Evolutionary conservation across 2,113 vertebrate genomes (phyloP), one percentile per base, ranked within the genome.

Genomic region (Seriola dumerili): DNA sequence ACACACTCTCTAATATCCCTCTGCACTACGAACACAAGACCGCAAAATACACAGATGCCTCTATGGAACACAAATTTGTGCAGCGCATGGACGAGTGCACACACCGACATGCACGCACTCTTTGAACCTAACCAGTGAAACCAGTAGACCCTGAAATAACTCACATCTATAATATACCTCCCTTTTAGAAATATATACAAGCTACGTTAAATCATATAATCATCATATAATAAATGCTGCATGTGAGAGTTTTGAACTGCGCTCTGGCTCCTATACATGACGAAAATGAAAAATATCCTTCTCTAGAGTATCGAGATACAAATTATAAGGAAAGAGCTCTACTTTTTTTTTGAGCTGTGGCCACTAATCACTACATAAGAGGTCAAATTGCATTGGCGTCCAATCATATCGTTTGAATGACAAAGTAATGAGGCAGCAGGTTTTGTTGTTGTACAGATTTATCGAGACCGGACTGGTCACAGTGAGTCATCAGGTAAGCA

Each of bases 71-170:
- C 29, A 62, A 16, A 88, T 84, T 81, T 81, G 57, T 89, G 78
- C 67, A 70, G 72, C 32, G 19, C 65, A 25, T 13, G 65, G 62
- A 85, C 52, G 64, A 29, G 42, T 58, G 29, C 44, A 36, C 71
- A 68, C 58, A 57, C 42, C 44, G n/a, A 86, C 72, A 68, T 19
- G 48, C 63, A 44, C 66, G n/a, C 34, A 62, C 63, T 61, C 85
- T 87, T 88, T 88, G 84, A 86, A 72, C 34, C 75, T 9, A 66
- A 76, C 76, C 72, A 57, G 65, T 55, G 69, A 72, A 85, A 85
- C 78, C 85, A 89, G 73, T 29, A 69, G 77, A 50, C 78, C 88
- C 72, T 81, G 57, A 88, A 92, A 91, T 90, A 91, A 81, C 74
- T 66, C 64, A 1, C 21, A 81, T 87, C 72, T 85, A 76, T 86